Base-by-base conservation (phyloP, 2,113 vertebrate species). In the Triplophysa dalaica region DNA sequence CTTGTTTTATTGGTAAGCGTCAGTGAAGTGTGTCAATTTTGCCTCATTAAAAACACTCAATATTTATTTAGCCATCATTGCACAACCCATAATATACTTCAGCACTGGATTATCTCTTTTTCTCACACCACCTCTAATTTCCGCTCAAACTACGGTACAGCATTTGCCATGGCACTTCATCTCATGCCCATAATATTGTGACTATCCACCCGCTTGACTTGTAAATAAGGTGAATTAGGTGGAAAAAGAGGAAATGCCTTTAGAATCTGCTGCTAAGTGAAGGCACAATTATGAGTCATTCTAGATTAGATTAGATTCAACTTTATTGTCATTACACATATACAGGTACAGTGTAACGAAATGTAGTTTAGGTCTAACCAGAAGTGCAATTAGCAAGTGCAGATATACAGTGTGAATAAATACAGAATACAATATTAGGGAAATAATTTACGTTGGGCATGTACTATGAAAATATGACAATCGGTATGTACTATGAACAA, bases 1-100 rank as follows among this genome's bases (percentile, higher is more conserved):
- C 70, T 22, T 63, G 75, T 74, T 88, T 88, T 82, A 88, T 89
- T 85, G 84, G 81, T 87, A 85, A 84, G 84, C 82, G 75, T 89
- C 90, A 89, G 89, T 84, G 82, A 66, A 83, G 67, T 82, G 87
- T 87, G 86, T 89, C 89, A 90, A 91, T 91, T 91, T 86, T 89
- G 89, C 89, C 86, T 83, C 87, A 89, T 92, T 91, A 90, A 86
- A 56, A 81, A 88, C 81, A 77, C 26, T 87, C 87, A 81, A 88
- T 80, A 70, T 67, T 77, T 83, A 81, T 74, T 78, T 78, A 67
- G 77, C 75, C 78, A 78, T 60, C 64, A 76, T 8, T 64, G 69
- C 76, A 41, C 26, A 73, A 70, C 54, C 81, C 63, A 56, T 87
- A 74, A 72, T 81, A 16, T 56, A 80, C 72, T 64, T 63, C 61